phyloP scores from a whole-genome alignment of 30 jellyfish, hydroid and myxozoan genomes.

The Euphysa ruthae region DNA sequence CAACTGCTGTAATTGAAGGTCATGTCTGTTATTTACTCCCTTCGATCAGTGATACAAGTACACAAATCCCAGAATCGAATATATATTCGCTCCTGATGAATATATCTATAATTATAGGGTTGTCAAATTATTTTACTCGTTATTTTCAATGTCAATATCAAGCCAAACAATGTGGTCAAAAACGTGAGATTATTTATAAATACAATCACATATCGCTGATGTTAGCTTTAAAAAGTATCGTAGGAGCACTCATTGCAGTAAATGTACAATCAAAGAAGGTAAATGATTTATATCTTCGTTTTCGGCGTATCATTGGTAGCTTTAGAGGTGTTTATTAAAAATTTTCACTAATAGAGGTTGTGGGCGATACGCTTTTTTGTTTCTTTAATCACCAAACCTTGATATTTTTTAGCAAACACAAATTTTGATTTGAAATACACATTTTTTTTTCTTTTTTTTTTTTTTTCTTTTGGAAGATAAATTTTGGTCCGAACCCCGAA shows the following conservation, averaged over 20 bases:
- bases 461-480: too few relatives aligned
- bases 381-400: too few relatives aligned
- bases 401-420: too few relatives aligned
- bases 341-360: neutral
- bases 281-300: neutral
- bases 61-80: constrained; percentile 69
- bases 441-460: too few relatives aligned
- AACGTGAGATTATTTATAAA: constrained; percentile 37
- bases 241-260: constrained; percentile 72
- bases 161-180: constrained; percentile 50
- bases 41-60: constrained; percentile 73
- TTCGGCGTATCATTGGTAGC: too few relatives aligned
- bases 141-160: constrained; percentile 71
- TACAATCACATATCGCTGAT: constrained; percentile 39
- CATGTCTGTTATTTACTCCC: constrained; percentile 76
- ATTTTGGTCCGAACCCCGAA: too few relatives aligned
- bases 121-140: constrained; percentile 45
- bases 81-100: constrained; percentile 57
- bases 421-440: too few relatives aligned
- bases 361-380: neutral
- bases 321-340: too few relatives aligned
- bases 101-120: constrained; percentile 37
- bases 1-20: constrained; percentile 46
- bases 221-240: constrained; percentile 38
- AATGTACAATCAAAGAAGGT: constrained; percentile 66